Evolutionary conservation across 1,140 invertebrate species (phyloP).

Genomic region (Pogonognathellus flavescens): DNA sequence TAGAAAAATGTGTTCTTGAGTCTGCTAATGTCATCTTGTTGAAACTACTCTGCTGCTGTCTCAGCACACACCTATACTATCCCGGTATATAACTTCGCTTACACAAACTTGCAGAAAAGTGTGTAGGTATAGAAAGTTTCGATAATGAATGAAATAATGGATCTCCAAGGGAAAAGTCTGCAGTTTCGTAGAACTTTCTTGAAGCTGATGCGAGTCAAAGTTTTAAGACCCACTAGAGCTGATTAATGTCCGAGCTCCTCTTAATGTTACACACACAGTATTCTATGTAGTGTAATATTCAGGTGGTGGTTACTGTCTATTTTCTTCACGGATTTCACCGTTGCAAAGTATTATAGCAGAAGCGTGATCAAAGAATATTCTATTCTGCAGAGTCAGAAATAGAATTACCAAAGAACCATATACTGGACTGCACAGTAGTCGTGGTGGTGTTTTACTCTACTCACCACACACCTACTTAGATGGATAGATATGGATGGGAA

Average conservation of each 20-base stretch:
- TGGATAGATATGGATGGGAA: conserved; percentile 8
- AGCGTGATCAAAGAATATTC: neutral
- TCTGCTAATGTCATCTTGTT: no score
- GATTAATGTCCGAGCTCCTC: conserved; percentile 1
- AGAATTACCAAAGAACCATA: no score
- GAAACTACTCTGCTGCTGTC: no score
- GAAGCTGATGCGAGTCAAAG: conserved; percentile 20
- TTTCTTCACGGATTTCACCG: neutral
- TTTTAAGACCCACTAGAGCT: conserved; percentile 27
- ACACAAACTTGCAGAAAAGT: no score
- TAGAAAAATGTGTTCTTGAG: no score
- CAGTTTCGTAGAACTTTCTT: conserved; percentile 2
- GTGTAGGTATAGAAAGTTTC: conserved; percentile 23
- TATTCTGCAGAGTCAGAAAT: neutral
- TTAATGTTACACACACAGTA: conserved; percentile 7
- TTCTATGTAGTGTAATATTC: neutral
- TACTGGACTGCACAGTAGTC: no score
- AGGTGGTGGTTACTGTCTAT: neutral
- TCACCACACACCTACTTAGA: neutral
- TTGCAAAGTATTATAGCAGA: neutral
- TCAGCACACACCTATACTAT: no score
- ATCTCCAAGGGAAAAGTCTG: conserved; percentile 48
- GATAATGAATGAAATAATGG: conserved; percentile 49
- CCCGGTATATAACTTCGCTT: no score
- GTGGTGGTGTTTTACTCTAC: no score